Evolutionary conservation across 1,140 invertebrate species (phyloP), one percentile per base, ranked within the genome.

Genomic region (Batillaria attramentaria): DNA sequence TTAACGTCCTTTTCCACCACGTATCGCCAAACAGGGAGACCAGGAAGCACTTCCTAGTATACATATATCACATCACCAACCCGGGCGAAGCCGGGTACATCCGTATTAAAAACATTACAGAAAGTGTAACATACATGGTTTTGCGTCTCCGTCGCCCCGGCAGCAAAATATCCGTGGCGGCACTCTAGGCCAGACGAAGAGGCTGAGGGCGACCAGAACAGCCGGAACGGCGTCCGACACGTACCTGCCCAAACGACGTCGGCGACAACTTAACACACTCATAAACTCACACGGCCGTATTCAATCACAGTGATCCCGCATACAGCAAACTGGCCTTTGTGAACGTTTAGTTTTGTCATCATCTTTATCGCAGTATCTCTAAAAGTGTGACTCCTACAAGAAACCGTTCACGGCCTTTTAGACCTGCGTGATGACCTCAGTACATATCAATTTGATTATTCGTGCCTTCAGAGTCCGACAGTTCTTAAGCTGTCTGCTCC

Each of bases 161-260:
- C 65, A 74, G 24, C 72, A 79, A 50, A 57, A 46, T 18, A 57
- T 69, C 31, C 57, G 69, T 1, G 85, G 85, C 35, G 28, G 65
- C 41, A 77, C 39, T 18, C 75, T 80, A 1, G 85, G 85, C 28
- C 82, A 78, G 10, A 84, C 77, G 50, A 86, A 84, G 16, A 86
- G 77, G 6, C 81, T 35, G 54, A 85, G 72, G 24, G 77, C 54
- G 18, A 85, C 79, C n/a, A 78, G 37, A 39, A 86, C 82, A 20
- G 82, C 84, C 18, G 82, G 74, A 4, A 69, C 68, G 5, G 84
- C 70, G 77, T 86, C 85, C 6, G 88, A 88, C 1, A 92, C 86
- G 69, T 86, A 86, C 43, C 91, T 92, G 81, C 41, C 86, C 80
- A 57, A 50, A 50, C 33, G 57, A 20, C 46, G 24, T 8, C 16